Evolutionary conservation across 2,113 vertebrate genomes (phyloP).

Genomic region (Gambusia holbrooki): DNA sequence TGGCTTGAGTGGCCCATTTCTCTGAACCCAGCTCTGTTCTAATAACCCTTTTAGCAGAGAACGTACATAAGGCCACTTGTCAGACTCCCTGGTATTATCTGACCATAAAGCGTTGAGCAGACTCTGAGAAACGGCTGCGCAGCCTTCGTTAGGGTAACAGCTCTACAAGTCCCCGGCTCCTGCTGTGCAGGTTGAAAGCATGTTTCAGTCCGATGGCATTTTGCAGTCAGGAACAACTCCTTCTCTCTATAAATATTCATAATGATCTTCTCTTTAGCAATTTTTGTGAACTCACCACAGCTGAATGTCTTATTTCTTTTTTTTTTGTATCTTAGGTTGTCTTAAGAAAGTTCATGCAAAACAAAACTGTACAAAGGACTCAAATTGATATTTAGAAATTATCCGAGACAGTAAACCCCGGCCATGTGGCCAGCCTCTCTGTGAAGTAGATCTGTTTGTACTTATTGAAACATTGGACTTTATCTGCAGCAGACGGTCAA

Average conservation of each 20-base stretch:
- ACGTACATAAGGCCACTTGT: slow-evolving; percentile 39
- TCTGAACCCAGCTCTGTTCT: slow-evolving; percentile 66
- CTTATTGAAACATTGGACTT: not conserved
- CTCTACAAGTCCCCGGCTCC: slow-evolving; percentile 1
- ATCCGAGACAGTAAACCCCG: not conserved
- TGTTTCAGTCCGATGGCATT: slow-evolving; percentile 13
- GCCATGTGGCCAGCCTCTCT: not conserved
- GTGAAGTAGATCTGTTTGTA: not conserved
- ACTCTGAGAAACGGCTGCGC: slow-evolving; percentile 6
- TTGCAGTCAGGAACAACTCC: not conserved
- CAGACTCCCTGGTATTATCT: slow-evolving; percentile 40
- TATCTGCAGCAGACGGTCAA: too few species aligned
- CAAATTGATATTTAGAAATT: not conserved
- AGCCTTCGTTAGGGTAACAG: slow-evolving; percentile 44
- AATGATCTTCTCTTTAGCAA: slow-evolving; percentile 15
- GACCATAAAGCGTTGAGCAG: slow-evolving; percentile 29
- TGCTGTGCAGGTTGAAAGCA: slow-evolving; percentile 37
- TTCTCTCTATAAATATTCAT: slow-evolving; percentile 14
- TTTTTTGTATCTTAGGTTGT: not conserved
- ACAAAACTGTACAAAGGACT: not conserved
- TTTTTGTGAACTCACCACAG: not conserved
- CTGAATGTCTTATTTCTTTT: not conserved
- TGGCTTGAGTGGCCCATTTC: slow-evolving; percentile 55
- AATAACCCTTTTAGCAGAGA: slow-evolving; percentile 66
- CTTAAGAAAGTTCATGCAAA: not conserved